Evolutionary conservation across 2,113 vertebrate species (phyloP), one percentile per base, ranked within the genome.

Genomic region (Balaeniceps rex): DNA sequence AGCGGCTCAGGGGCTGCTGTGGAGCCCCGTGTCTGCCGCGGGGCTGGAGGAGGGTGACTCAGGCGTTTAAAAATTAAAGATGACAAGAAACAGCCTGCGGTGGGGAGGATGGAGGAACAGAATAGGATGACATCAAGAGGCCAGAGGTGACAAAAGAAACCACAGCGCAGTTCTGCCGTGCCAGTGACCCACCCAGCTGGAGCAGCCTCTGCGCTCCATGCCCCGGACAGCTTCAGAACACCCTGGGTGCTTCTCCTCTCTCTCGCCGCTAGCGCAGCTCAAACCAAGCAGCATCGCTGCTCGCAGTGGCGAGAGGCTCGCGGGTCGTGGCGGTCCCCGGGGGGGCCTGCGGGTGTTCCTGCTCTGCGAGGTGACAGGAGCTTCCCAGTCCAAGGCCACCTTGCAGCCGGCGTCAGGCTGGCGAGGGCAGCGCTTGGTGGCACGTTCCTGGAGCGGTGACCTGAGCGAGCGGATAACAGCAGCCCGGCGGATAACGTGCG

Each of bases 131-230:
- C 57, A 36, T 29, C 14, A 23, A 36, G 57, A 33, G 42, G 57
- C 34, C 57, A 61, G 28, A 24, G 44, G 44, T 40, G 46, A 38
- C 58, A 47, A 22, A 38, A 22, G n/a, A 61, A 63, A 76, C 34
- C 1, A 2, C 44, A 19, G 57, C 12, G 2, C 2, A 3, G 57
- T 61, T 60, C 74, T 47, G 74, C 26, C 2, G 1, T 4, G 2
- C 55, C 26, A 16, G 42, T 17, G 74, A 47, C 34, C 55, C 57
- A 22, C 55, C 42, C 19, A 47, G 44, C 18, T 4, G 4, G 38
- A 74, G 71, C 36, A 11, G 12, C 16, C 31, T 14, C 52, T 44
- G 38, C 5, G 7, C 29, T 34, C 52, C 5, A 2, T 26, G 38
- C 31, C 38, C 38, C 19, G 71, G 51, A 18, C 22, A 2, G 1